phyloP scores from a whole-genome alignment of 2,113 vertebrate genomes.

The Microtus ochrogaster region DNA sequence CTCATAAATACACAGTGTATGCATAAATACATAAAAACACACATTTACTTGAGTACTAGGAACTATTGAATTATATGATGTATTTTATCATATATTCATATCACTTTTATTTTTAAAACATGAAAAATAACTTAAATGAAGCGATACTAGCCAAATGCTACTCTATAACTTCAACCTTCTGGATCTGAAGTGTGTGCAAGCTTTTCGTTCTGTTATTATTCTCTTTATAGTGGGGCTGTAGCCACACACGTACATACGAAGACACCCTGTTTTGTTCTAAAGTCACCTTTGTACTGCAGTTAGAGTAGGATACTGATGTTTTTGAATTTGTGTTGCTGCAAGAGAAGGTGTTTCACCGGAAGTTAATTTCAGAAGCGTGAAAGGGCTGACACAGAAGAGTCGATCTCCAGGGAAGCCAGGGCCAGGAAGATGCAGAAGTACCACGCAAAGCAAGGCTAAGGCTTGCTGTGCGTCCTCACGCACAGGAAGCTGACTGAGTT shows the following conservation, averaged over 20 bases:
- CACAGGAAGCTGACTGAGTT: background rate
- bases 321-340: conserved; percentile 35
- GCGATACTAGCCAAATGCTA: background rate
- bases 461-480: background rate
- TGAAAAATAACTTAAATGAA: background rate
- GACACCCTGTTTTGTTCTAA: background rate
- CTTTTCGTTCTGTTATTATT: background rate
- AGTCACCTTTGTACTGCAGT: background rate
- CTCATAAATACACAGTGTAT: background rate
- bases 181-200: background rate
- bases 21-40: background rate
- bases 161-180: conserved; percentile 2
- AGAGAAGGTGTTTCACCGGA: background rate
- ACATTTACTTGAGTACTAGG: background rate
- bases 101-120: conserved; percentile 7
- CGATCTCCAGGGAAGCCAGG: background rate
- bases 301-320: background rate
- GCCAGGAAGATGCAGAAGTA: background rate
- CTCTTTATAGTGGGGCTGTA: background rate
- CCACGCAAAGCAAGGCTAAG: background rate
- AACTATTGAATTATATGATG: background rate
- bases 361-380: conserved; percentile 34
- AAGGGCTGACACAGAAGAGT: background rate
- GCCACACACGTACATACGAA: background rate
- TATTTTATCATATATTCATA: background rate